Evolutionary conservation across 2,113 vertebrate species (phyloP).

Genomic region (Gracilinanus agilis): DNA sequence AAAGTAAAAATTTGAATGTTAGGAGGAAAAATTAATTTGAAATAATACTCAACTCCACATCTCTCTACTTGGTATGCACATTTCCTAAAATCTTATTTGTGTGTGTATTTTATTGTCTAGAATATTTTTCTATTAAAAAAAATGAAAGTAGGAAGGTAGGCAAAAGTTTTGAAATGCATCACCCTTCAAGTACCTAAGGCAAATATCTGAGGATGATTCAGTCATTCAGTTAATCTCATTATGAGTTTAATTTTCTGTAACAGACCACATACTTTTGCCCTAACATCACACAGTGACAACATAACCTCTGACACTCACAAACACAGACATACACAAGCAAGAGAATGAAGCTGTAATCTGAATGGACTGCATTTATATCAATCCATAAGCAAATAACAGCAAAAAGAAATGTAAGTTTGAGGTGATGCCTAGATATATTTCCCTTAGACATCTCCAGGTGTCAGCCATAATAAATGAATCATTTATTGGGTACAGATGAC

Average conservation of each 20-base stretch:
- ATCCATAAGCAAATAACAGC: constrained; percentile 63
- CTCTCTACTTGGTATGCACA: not conserved
- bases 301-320: constrained; percentile 11
- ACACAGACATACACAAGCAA: constrained; percentile 47
- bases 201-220: constrained; percentile 12
- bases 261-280: not conserved
- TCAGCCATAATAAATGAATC: constrained; percentile 83
- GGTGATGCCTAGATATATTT: constrained; percentile 50
- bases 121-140: not conserved
- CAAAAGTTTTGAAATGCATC: not conserved
- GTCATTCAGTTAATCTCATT: constrained; percentile 65
- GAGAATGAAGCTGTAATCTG: constrained; percentile 49
- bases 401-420: constrained; percentile 54
- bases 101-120: not conserved
- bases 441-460: constrained; percentile 73
- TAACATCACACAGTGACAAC: rapidly evolving
- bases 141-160: not conserved
- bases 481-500: constrained; percentile 78
- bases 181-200: not conserved
- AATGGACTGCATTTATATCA: constrained; percentile 12
- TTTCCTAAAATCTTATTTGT: not conserved
- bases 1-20: not conserved
- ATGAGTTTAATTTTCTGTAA: constrained; percentile 74
- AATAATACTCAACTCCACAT: not conserved
- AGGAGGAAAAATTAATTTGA: not conserved